phyloP scores from a whole-genome alignment of 2,888 invertebrate genomes.

The Dryomyza anilis region DNA sequence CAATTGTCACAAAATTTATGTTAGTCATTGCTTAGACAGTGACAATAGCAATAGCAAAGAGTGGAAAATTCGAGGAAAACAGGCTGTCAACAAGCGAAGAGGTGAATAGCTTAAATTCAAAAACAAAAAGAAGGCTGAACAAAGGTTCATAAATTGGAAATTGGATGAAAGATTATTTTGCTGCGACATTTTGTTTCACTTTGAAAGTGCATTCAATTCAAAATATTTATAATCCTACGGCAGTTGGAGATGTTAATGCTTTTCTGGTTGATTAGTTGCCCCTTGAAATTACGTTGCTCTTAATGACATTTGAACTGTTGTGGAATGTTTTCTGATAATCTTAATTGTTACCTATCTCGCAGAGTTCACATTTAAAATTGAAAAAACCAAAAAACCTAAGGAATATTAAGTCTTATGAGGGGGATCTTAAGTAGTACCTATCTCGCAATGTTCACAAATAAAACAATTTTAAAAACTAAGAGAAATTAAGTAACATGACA shows the following conservation, averaged over 20 bases:
- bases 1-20: slow-evolving; percentile 12
- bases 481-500: too few species aligned
- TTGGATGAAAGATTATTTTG: background rate
- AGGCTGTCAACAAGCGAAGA: slow-evolving; percentile 8
- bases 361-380: too few species aligned
- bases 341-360: too few species aligned
- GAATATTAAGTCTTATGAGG: too few species aligned
- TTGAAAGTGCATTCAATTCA: background rate
- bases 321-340: too few species aligned
- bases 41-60: slow-evolving; percentile 8
- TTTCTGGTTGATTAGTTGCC: slow-evolving; percentile 17
- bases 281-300: too few species aligned
- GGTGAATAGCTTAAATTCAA: background rate
- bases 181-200: background rate
- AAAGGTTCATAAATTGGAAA: background rate
- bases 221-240: background rate
- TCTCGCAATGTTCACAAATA: too few species aligned
- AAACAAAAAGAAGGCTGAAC: background rate
- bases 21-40: slow-evolving; percentile 14
- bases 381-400: too few species aligned
- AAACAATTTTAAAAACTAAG: too few species aligned
- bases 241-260: slow-evolving; percentile 7
- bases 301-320: too few species aligned
- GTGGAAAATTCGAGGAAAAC: slow-evolving; percentile 9
- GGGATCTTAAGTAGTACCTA: too few species aligned